phyloP scores from a whole-genome alignment of 2,113 vertebrate species.

The Tragelaphus strepsiceros region DNA sequence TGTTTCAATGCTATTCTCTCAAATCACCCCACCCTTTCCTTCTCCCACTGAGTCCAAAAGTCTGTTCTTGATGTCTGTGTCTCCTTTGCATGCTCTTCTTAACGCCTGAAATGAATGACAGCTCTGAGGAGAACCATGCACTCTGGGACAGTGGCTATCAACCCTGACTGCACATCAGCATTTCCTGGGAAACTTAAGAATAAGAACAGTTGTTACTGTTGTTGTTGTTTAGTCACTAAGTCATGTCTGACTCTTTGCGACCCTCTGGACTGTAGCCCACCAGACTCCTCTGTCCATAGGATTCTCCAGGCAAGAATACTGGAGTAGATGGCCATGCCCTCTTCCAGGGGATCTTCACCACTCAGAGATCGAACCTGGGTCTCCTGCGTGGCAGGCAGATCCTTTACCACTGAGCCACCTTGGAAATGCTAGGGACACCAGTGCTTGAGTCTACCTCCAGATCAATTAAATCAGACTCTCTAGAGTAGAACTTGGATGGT shows the following conservation, averaged over 20 bases:
- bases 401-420: background rate
- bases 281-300: background rate
- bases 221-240: background rate
- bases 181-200: background rate
- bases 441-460: background rate
- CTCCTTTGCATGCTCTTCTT: background rate
- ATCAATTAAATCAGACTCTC: slow-evolving; percentile 8
- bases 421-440: background rate
- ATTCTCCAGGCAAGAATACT: background rate
- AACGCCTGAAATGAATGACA: background rate
- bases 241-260: background rate
- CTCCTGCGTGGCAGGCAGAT: background rate
- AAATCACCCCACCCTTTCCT: background rate
- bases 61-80: background rate
- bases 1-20: background rate
- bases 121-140: background rate
- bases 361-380: background rate
- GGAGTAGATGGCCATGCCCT: background rate
- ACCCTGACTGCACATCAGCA: background rate
- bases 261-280: background rate
- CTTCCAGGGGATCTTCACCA: background rate
- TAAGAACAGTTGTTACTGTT: background rate
- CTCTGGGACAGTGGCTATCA: background rate
- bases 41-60: background rate
- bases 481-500: background rate